Base-by-base conservation (phyloP, 1,140 invertebrate genomes). In the Pogonomyrmex californicus region DNA sequence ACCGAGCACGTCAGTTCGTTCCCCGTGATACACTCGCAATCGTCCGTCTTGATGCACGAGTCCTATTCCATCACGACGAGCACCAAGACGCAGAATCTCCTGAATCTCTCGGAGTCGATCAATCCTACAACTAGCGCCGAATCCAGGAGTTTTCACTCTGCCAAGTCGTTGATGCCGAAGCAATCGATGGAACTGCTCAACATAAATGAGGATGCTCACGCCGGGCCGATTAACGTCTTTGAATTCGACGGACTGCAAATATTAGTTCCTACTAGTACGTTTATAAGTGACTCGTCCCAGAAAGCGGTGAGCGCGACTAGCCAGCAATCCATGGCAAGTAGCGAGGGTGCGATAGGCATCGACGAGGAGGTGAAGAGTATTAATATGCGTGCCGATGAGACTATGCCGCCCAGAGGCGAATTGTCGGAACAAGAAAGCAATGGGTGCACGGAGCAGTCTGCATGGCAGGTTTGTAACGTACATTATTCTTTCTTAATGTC, bases 341-440 rank as follows among this genome's bases (percentile, higher is more conserved):
- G 94, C 54, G 95, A 96, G 77, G 94, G 96, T 71, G 96, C 96
- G 66, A 95, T 96, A 86, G 95, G 96, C 63, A 95, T 96, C 30
- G 96, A 96, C 76, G 96, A 96, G 73, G 96, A 96, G 66, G 96
- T 96, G 70, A 95, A 96, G 60, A 95, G 96, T 33, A 93, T 97
- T 51, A 97, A 98, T 91, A 98, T 98, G 89, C 96, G 97, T 87
- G 97, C 98, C 0, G 97, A 98, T 92, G 98, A 98, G 93, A 97
- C 96, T 73, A 98, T 98, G 97, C 98, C 98, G 49, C 97, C 98
- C 0, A 96, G 97, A 87, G 98, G 97, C 7, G 98, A 98, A 94
- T 95, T 98, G 12, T 98, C 97, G 5, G 97, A 97, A 44, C 97
- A 98, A 93, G 98, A 98, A 87, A 98, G 97, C 94, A 97, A 98